Base-by-base conservation (phyloP, 2,797 vertebrate species). In the Varecia variegata region DNA sequence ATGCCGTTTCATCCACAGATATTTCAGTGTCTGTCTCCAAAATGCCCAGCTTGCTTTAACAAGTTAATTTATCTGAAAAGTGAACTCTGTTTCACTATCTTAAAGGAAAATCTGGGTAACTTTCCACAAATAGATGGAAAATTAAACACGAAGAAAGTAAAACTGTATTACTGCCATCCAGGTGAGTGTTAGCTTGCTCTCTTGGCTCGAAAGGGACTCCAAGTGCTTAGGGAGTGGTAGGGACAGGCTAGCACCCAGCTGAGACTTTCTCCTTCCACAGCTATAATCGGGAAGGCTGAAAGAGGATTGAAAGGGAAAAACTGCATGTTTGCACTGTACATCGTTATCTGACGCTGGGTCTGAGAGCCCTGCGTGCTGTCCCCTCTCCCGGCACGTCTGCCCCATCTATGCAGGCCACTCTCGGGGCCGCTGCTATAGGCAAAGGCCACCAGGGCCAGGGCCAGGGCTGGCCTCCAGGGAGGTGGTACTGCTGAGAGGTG, bases 221-320 rank as follows among this genome's bases (percentile, higher is more conserved):
- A 47, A 18, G 54, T 0, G 56, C n/a, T 3, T 8, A 1, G 12
- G 30, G 32, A 27, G 25, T 1, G 25, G 21, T 30, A 8, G n/a
- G 47, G 47, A n/a, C 13, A 17, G 11, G 47, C 14, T 20, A 5
- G 43, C 1, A 0, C 73, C n/a, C 47, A 0, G 8, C 0, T 0
- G n/a, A 17, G 52, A 11, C 84, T 10, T 15, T 27, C 12, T 67
- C 47, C 5, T 0, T 11, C 13, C 7, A 1, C 27, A 0, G 47
- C 54, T 14, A 0, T 14, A 35, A 0, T 4, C 3, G 15, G 87
- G 43, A 65, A 35, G 38, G n/a, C 7, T 4, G n/a, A 43, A 20
- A 14, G 52, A 32, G 5, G 2, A 17, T 0, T 4, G 35, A 13
- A 27, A 27, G 67, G n/a, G 45, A 2, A 30, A 32, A 27, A 3